A percentile compares a stretch with the other conserved stretches of the same genome.
phyloP scores from a whole-genome alignment of 2,888 invertebrate genomes.

The Drosophila rubida region DNA sequence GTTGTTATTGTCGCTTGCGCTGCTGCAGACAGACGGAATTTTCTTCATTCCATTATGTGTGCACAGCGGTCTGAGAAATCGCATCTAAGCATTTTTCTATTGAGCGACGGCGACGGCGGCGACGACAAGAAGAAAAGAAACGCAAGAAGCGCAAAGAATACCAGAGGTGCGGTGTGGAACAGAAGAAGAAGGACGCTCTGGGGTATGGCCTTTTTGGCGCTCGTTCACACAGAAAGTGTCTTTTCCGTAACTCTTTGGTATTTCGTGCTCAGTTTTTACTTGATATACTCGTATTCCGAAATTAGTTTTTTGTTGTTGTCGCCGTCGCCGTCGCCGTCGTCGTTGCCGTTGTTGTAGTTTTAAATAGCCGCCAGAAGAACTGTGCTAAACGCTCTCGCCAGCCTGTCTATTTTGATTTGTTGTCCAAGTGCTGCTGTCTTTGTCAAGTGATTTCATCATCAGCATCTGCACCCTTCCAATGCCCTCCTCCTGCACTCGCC shows the following conservation, averaged over 20 bases:
- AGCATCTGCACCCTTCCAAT: slow-evolving; percentile 25
- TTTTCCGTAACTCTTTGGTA: slow-evolving; percentile 78
- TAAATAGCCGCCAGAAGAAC: slow-evolving; percentile 76
- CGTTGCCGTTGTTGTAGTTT: slow-evolving; percentile 50
- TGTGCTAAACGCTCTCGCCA: slow-evolving; percentile 78
- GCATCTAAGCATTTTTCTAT: slow-evolving; percentile 80
- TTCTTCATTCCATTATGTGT: slow-evolving; percentile 84
- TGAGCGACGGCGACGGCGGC: slow-evolving; percentile 58
- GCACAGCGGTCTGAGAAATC: slow-evolving; percentile 69
- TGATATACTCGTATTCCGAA: slow-evolving; percentile 68
- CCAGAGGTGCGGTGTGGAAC: slow-evolving; percentile 5
- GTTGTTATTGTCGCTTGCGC: slow-evolving; percentile 47
- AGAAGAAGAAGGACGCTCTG: slow-evolving; percentile 52
- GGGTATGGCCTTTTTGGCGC: slow-evolving; percentile 74
- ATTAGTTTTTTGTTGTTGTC: slow-evolving; percentile 57
- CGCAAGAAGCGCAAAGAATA: slow-evolving; percentile 1
- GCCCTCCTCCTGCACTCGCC: slow-evolving; percentile 3
- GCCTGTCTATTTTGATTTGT: slow-evolving; percentile 79
- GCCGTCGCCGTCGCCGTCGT: slow-evolving; percentile 2
- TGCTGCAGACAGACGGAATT: slow-evolving; percentile 81
- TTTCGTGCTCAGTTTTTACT: slow-evolving; percentile 72
- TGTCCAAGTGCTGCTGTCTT: slow-evolving; percentile 76
- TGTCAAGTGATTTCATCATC: slow-evolving; percentile 63
- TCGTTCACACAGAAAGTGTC: slow-evolving; percentile 77
- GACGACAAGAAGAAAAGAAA: background rate